These are phyloP conservation scores for Aphaenogaster ashmeadi DNA, from an alignment of 1,140 invertebrate species.

Conservation along the genomic window DNA sequence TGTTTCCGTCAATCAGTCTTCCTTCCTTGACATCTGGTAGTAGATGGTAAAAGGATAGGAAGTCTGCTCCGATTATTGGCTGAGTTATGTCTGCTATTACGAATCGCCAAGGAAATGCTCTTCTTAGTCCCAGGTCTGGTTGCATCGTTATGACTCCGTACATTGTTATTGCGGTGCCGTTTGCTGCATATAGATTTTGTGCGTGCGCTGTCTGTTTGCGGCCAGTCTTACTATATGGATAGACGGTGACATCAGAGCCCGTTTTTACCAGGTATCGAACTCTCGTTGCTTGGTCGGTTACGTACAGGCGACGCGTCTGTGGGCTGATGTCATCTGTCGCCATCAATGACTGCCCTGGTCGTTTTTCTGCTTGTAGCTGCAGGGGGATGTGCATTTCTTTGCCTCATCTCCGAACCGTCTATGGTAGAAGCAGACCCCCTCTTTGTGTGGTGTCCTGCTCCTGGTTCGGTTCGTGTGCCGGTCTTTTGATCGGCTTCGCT, in stretches of 20 bases:
- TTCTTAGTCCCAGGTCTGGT: not conserved
- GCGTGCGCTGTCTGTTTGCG: too few relatives aligned
- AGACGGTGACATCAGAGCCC: not conserved
- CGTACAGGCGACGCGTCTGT: not conserved
- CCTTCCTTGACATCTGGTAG: not conserved
- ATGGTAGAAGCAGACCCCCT: too few relatives aligned
- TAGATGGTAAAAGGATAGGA: not conserved
- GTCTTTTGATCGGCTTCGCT: too few relatives aligned
- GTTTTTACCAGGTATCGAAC: not conserved
- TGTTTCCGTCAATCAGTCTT: too few relatives aligned
- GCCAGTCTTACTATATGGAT: not conserved
- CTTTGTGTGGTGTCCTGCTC: too few relatives aligned
- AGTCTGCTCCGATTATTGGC: conserved; percentile 1
- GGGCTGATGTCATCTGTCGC: not conserved
- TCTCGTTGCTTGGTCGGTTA: not conserved
- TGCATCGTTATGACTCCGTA: not conserved
- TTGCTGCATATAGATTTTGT: not conserved
- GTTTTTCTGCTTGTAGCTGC: not conserved
- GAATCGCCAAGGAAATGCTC: not conserved
- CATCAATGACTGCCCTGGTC: not conserved
- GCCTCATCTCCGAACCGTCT: not conserved
- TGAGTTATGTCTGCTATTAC: not conserved
- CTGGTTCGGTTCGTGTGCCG: too few relatives aligned
- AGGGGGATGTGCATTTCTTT: not conserved
- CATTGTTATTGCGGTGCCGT: not conserved